Evolutionary conservation across 2,888 invertebrate species (phyloP), one percentile per base, ranked within the genome.

Genomic region (Diaphora mendica): DNA sequence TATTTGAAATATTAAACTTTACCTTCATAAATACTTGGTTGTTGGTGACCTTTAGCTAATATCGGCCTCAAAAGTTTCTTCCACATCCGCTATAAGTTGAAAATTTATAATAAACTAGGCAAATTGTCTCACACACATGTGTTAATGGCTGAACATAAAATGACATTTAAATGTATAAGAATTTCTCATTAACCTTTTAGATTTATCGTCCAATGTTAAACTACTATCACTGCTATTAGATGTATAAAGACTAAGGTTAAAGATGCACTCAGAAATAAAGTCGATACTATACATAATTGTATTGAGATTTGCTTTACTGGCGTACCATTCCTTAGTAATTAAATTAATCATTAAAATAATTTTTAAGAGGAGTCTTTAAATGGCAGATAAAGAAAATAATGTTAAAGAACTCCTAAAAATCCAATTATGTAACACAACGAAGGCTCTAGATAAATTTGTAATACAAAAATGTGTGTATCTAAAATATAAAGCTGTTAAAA

Each of bases 61-160:
- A 78, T 35, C 70, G 84, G 71, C 85, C 84, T 81, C 75, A 59
- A 42, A 33, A 5, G 64, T 44, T 83, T 78, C 66, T 78, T n/a
- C 79, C 78, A 82, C 64, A 79, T 83, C 83, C 83, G 79, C 48
- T 76, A 65, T 64, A 55, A 76, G 9, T 64, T 13, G 20, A 73
- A 77, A 74, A 8, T 78, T 69, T 44, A 11, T 42, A 51, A 23
- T 8, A 35, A 13, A 48, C 67, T 62, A 44, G 8, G 48, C n/a
- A 23, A 55, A 55, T 30, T 35, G 51, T 55, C 51, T 35, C 35
- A 68, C 35, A 51, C 33, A 11, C n/a, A 11, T 51, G 68, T 55
- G 35, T 35, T 68, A 51, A 51, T 35, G n/a, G 51, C 35, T 44
- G 15, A 9, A 23, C 3, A 30, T 44, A 67, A 67, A 67, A 48